phyloP scores from a whole-genome alignment of 1,140 invertebrate genomes.

The Rhyacophila brunnea region DNA sequence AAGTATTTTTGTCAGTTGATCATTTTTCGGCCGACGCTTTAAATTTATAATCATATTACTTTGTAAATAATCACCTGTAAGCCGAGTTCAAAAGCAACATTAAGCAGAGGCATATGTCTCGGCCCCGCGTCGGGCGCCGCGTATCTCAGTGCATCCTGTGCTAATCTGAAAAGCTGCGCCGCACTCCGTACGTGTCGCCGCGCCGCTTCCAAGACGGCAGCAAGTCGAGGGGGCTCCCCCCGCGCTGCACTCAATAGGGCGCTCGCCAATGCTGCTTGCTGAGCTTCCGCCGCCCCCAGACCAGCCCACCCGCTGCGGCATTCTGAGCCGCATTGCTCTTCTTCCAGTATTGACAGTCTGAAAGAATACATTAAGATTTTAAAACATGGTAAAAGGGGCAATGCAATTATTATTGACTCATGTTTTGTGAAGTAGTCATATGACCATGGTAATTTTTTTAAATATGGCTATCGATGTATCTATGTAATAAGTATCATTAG shows the following conservation, averaged over 20 bases:
- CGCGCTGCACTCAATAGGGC: slow-evolving; percentile 75
- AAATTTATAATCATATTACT: slow-evolving; percentile 17
- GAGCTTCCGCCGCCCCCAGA: slow-evolving; percentile 72
- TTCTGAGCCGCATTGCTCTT: slow-evolving; percentile 66
- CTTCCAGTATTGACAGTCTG: slow-evolving; percentile 75
- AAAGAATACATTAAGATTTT: slow-evolving; percentile 23
- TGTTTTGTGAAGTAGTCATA: no score
- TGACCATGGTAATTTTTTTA: no score
- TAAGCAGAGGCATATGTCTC: slow-evolving; percentile 70
- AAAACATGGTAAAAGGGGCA: slow-evolving; percentile 1
- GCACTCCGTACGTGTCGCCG: slow-evolving; percentile 80
- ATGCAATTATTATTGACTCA: slow-evolving; percentile 19
- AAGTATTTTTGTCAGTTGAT: no score
- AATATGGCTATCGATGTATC: no score
- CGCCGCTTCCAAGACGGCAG: slow-evolving; percentile 72
- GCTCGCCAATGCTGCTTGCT: slow-evolving; percentile 77
- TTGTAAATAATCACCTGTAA: slow-evolving; percentile 64
- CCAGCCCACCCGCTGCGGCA: slow-evolving; percentile 48
- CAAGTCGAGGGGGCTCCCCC: slow-evolving; percentile 67
- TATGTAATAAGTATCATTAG: no score
- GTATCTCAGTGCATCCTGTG: slow-evolving; percentile 80
- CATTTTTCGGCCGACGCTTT: no score
- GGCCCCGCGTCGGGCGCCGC: slow-evolving; percentile 72
- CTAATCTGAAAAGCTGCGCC: slow-evolving; percentile 79
- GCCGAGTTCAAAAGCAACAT: slow-evolving; percentile 77